phyloP scores from a whole-genome alignment of 2,113 vertebrate species.

The Takifugu flavidus region DNA sequence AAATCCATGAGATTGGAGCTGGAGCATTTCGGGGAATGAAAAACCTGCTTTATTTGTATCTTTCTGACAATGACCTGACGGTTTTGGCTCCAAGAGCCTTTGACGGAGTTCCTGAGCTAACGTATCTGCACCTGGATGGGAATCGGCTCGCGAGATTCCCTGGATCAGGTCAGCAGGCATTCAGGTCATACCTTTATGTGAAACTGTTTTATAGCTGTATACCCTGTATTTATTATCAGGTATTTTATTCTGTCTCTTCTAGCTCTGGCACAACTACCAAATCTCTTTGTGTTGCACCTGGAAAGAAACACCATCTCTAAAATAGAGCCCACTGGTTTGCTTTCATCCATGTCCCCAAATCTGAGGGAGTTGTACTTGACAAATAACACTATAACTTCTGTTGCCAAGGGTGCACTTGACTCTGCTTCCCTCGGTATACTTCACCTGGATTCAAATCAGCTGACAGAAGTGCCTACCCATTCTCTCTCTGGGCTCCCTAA shows the following conservation, averaged over 20 bases:
- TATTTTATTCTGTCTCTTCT: conserved; percentile 6
- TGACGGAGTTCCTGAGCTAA: conserved; percentile 70
- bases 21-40: conserved; percentile 80
- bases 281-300: conserved; percentile 84
- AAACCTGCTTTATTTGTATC: conserved; percentile 86
- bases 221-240: neutral
- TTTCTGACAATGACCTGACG: conserved; percentile 81
- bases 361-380: conserved; percentile 81
- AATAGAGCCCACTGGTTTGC: conserved; percentile 64
- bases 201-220: neutral
- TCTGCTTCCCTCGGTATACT: conserved; percentile 77
- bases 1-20: conserved; percentile 66
- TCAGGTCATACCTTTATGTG: neutral
- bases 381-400: conserved; percentile 70
- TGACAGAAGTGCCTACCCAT: conserved; percentile 75
- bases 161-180: conserved; percentile 46
- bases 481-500: conserved; percentile 61
- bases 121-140: conserved; percentile 84
- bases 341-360: conserved; percentile 54
- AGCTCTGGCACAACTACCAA: conserved; percentile 73
- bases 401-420: conserved; percentile 68
- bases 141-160: conserved; percentile 79
- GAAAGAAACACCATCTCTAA: conserved; percentile 78
- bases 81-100: conserved; percentile 71
- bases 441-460: conserved; percentile 81